These are phyloP conservation scores for Lathronympha strigana DNA, from an alignment of 2,888 invertebrate species.

Conservation along the genomic window DNA sequence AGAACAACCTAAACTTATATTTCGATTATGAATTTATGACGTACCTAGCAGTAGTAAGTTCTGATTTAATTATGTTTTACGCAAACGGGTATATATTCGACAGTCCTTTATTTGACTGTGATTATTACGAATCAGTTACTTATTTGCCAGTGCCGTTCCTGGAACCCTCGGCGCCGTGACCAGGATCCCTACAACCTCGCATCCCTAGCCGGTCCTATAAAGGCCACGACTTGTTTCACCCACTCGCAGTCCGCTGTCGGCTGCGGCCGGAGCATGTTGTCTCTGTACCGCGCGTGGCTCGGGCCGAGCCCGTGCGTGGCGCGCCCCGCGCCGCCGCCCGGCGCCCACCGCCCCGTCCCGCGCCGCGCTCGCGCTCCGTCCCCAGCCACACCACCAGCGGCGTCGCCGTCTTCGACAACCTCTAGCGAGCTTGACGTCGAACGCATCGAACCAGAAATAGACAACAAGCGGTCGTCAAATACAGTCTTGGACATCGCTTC, in stretches of 20 bases:
- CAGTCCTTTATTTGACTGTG: not conserved
- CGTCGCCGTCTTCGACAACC: conserved; percentile 71
- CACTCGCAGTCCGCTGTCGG: conserved; percentile 56
- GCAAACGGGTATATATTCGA: not conserved
- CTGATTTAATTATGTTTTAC: too few species aligned
- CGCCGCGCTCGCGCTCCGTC: conserved; percentile 68
- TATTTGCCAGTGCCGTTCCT: not conserved
- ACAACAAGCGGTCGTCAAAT: conserved; percentile 52
- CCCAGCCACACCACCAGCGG: conserved; percentile 63
- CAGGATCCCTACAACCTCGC: conserved; percentile 11
- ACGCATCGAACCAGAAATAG: conserved; percentile 64
- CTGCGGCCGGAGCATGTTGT: conserved; percentile 69
- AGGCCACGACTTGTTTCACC: conserved; percentile 49
- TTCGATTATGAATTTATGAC: too few species aligned
- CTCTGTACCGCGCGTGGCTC: conserved; percentile 81
- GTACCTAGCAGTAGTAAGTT: too few species aligned
- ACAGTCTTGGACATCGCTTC: conserved; percentile 94
- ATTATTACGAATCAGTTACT: not conserved
- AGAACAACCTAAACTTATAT: too few species aligned
- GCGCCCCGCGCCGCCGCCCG: conserved; percentile 75
- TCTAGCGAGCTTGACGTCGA: conserved; percentile 79
- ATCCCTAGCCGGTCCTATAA: conserved; percentile 51
- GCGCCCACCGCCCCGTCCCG: conserved; percentile 77
- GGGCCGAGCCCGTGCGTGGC: conserved; percentile 78
- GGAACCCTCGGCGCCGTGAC: conserved; percentile 5